A percentile compares a stretch with the other conserved stretches of the same genome.
Evolutionary conservation across 2,113 vertebrate species (phyloP).

Genomic region (Rhizomys pruinosus): DNA sequence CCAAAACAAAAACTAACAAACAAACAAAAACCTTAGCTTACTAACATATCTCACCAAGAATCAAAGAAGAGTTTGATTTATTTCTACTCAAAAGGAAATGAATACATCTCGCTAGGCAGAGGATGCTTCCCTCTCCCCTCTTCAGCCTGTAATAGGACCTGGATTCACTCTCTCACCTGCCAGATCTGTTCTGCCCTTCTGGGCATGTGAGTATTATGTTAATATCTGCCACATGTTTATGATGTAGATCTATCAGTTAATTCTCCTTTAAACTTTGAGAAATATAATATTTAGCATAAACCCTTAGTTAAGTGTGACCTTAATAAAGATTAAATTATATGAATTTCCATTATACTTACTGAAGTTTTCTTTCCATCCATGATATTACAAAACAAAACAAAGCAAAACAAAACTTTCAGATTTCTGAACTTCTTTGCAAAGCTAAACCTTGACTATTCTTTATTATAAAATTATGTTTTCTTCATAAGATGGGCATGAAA

Average conservation of each 20-base stretch:
- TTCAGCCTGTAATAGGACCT: neutral
- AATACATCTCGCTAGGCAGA: neutral
- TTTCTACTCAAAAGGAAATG: neutral
- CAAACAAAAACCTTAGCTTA: no score
- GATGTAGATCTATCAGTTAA: neutral
- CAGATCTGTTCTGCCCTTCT: neutral
- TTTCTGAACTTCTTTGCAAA: neutral
- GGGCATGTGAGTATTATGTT: neutral
- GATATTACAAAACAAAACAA: neutral
- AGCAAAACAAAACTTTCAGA: neutral
- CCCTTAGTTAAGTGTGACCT: neutral
- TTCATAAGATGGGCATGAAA: neutral
- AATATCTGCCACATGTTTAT: neutral
- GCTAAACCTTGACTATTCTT: neutral
- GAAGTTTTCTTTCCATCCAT: neutral
- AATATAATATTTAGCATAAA: neutral
- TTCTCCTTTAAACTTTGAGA: neutral
- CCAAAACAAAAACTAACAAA: no score
- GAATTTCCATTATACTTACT: neutral
- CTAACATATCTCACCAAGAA: conserved; percentile 48
- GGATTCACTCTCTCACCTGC: neutral
- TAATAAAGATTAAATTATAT: neutral
- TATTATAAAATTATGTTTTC: neutral
- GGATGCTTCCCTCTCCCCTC: neutral
- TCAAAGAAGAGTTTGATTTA: conserved; percentile 20